phyloP scores from a whole-genome alignment of 35 echinoderm and acorn worm species.

The Acanthaster planci region DNA sequence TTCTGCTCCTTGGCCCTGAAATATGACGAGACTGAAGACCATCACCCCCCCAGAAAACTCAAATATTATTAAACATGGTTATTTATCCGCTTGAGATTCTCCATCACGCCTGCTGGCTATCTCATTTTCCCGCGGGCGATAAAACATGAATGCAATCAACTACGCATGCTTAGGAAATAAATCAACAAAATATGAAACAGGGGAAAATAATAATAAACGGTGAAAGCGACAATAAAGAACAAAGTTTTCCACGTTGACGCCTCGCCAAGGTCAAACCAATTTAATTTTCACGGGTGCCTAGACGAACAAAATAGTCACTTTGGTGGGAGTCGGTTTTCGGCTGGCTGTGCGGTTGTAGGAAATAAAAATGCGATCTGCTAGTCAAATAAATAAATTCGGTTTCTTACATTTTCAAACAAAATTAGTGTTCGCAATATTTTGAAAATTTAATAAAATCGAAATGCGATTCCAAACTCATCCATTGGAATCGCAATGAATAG shows the following conservation, averaged over 20 bases:
- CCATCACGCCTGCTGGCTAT: not conserved
- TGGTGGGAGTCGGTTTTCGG: no score
- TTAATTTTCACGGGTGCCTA: constrained; percentile 22
- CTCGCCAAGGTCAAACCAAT: constrained; percentile 16
- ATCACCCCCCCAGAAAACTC: not conserved
- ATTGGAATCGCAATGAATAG: no score
- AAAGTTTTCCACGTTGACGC: not conserved
- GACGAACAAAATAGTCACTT: not conserved
- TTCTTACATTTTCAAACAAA: no score
- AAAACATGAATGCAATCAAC: not conserved
- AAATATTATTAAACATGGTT: not conserved
- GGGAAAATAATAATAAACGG: not conserved
- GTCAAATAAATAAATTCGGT: no score
- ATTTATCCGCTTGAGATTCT: not conserved
- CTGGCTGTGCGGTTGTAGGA: no score
- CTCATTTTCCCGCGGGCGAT: not conserved
- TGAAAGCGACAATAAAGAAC: not conserved
- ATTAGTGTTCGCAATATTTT: no score
- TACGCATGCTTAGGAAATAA: not conserved
- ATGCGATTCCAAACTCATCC: no score
- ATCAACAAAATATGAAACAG: not conserved
- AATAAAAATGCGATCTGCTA: no score
- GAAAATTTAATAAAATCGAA: no score
- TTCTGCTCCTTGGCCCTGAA: no score
- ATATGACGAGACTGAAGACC: no score